Evolutionary conservation across 2,113 vertebrate genomes (phyloP).

Genomic region (Scortum barcoo): DNA sequence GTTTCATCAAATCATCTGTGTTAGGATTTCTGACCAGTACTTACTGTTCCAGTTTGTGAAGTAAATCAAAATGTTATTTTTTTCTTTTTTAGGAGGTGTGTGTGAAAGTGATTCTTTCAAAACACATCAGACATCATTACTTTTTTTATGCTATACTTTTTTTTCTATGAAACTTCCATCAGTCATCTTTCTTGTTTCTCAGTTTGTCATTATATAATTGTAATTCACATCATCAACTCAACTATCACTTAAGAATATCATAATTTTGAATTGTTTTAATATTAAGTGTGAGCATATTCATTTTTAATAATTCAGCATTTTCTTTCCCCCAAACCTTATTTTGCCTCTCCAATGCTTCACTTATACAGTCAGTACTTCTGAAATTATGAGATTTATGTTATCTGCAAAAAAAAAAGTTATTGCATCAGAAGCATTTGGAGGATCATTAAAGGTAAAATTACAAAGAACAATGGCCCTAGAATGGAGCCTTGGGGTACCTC

Average conservation of each 20-base stretch:
- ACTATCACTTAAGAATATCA: neutral
- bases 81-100: neutral
- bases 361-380: neutral
- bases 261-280: neutral
- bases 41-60: neutral
- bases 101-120: no score
- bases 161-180: neutral
- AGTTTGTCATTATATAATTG: neutral
- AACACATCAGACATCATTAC: no score
- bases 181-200: neutral
- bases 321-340: neutral
- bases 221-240: neutral
- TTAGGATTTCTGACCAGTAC: neutral
- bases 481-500: neutral
- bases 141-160: no score
- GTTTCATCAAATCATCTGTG: neutral
- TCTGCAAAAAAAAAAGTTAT: neutral
- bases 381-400: neutral
- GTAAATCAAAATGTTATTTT: neutral
- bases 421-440: neutral
- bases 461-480: neutral
- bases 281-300: neutral
- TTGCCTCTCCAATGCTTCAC: neutral
- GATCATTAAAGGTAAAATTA: neutral
- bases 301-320: neutral